A percentile compares a stretch with the other conserved stretches of the same genome.
Evolutionary conservation across 2,113 vertebrate genomes (phyloP).

Genomic region (Epinephelus moara): DNA sequence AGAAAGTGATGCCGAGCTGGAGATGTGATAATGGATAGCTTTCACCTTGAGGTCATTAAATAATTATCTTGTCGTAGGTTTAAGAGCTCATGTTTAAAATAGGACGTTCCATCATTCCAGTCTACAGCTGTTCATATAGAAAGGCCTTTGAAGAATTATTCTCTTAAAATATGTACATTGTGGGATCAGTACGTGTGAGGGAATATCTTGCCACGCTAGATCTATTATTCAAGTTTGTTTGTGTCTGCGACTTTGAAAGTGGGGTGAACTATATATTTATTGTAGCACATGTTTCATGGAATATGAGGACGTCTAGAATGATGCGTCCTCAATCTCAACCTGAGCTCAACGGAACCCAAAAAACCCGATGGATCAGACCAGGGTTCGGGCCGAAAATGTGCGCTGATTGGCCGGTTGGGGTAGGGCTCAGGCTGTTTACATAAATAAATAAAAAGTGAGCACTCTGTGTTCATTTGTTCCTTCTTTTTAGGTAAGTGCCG

Average conservation of each 20-base stretch:
- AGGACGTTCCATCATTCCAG: slow-evolving; percentile 33
- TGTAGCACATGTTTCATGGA: not conserved
- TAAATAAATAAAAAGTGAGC: too few species aligned
- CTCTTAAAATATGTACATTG: slow-evolving; percentile 39
- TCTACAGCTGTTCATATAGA: slow-evolving; percentile 14
- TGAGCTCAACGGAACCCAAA: too few species aligned
- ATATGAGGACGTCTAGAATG: not conserved
- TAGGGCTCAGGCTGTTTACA: too few species aligned
- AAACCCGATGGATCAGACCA: too few species aligned
- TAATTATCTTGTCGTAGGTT: slow-evolving; percentile 71
- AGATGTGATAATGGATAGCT: slow-evolving; percentile 66
- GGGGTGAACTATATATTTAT: not conserved
- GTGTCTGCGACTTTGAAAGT: not conserved
- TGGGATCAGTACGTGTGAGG: slow-evolving; percentile 1
- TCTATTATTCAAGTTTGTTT: slow-evolving; percentile 26
- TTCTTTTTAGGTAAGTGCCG: too few species aligned
- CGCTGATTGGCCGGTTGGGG: too few species aligned
- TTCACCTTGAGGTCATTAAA: slow-evolving; percentile 75
- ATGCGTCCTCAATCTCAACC: too few species aligned
- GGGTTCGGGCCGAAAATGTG: too few species aligned
- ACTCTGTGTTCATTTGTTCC: too few species aligned
- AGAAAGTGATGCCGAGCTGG: slow-evolving; percentile 35
- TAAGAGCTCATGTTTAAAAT: slow-evolving; percentile 64
- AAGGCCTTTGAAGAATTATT: not conserved
- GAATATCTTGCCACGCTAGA: slow-evolving; percentile 7